Evolutionary conservation across 2,888 invertebrate genomes (phyloP), one percentile per base, ranked within the genome.

Genomic region (Prostheceraeus crozeri): DNA sequence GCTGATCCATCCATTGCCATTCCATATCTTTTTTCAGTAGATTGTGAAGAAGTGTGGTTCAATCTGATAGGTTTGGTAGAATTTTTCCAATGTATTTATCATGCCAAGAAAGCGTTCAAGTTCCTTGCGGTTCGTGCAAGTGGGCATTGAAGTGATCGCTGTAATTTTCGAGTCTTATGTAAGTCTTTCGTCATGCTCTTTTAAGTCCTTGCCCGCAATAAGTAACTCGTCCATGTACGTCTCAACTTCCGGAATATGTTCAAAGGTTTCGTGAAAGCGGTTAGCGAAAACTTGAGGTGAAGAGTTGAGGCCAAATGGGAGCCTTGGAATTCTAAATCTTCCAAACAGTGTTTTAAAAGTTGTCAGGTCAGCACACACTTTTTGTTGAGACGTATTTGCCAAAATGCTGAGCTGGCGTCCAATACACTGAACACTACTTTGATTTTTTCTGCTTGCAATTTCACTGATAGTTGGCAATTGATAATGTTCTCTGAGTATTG

Each of bases 361-460:
- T 10, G 45, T 51, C 27, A 61, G 14, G 10, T 36, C 11, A 8
- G 54, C n/a, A n/a, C 33, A 2, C 53, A 46, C n/a, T 52, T 59
- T 14, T 65, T 52, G 35, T 61, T 57, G 3, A 62, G 46, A 36
- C 56, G 30, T 4, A 65, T 23, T 35, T 65, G 64, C 63, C 63
- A 65, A 53, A 64, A 67, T n/a, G 62, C 65, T 35, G 35, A 31
- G 1, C 60, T 59, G 1, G 65, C 65, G 58, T 66, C 65, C n/a
- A 66, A 45, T 40, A 63, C 63, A 19, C 46, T 35, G 48, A 67
- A 64, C 1, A 60, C 36, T 62, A 1, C 61, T 62, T 16, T 57
- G 62, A n/a, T 58, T 53, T 35, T 65, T 62, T 40, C 54, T 57
- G 8, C 63, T 56, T 45, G 21, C 58, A n/a, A 65, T 62, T 54